These are phyloP conservation scores for Dendrocincla fuliginosa DNA, from an alignment of 2,797 vertebrate species.

Conservation along the genomic window DNA sequence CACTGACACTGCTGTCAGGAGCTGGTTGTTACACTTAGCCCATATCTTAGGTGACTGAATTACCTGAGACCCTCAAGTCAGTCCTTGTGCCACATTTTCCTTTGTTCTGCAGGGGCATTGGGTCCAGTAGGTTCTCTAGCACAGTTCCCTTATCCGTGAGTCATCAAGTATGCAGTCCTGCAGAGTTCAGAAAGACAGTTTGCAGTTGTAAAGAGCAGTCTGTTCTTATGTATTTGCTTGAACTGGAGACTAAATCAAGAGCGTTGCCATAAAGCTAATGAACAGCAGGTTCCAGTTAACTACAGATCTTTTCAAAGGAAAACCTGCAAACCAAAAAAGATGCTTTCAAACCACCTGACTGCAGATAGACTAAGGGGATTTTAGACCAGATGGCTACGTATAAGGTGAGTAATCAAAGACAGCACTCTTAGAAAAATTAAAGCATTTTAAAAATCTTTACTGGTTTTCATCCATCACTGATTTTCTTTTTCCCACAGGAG, in stretches of 20 bases:
- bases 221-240: not conserved
- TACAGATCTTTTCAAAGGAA: not conserved
- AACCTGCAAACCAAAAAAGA: not conserved
- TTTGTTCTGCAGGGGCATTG: not conserved
- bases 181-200: not conserved
- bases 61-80: not conserved
- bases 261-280: not conserved
- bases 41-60: not conserved
- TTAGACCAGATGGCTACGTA: not conserved
- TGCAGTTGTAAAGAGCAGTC: not conserved
- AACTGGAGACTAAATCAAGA: not conserved
- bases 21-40: not conserved
- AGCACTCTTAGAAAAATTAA: not conserved
- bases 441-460: not conserved
- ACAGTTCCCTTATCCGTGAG: accelerated
- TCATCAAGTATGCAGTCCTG: not conserved
- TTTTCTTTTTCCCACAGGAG: not conserved
- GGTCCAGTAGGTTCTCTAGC: too few species aligned
- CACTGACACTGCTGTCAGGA: not conserved
- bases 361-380: not conserved
- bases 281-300: not conserved
- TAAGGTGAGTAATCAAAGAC: not conserved
- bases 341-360: not conserved
- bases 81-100: not conserved
- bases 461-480: not conserved